A percentile compares a stretch with the other conserved stretches of the same genome.
These are phyloP conservation scores for Coenonympha glycerion DNA, from an alignment of 2,888 invertebrate species.

Conservation along the genomic window DNA sequence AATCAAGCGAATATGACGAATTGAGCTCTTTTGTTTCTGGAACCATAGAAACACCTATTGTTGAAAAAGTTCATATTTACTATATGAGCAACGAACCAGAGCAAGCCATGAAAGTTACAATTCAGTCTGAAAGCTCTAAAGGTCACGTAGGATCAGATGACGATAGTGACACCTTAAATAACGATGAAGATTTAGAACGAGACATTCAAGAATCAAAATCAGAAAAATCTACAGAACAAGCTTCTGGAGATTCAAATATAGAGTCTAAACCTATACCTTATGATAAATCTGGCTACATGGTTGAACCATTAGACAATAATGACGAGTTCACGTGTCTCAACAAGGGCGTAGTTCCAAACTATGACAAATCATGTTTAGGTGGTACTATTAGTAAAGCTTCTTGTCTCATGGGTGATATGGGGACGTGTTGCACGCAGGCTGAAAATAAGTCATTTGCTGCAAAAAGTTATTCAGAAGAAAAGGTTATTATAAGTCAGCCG, in stretches of 20 bases:
- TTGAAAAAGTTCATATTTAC: conserved; percentile 87
- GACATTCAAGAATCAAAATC: conserved; percentile 72
- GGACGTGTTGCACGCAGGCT: conserved; percentile 61
- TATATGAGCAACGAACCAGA: conserved; percentile 86
- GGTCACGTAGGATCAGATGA: conserved; percentile 80
- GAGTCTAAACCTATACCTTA: conserved; percentile 62
- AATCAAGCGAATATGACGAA: conserved; percentile 83
- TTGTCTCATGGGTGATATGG: conserved; percentile 66
- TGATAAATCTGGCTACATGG: conserved; percentile 70
- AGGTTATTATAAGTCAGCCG: conserved; percentile 78
- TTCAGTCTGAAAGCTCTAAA: conserved; percentile 80
- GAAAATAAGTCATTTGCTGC: conserved; percentile 58
- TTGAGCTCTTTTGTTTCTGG: conserved; percentile 89
- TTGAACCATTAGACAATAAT: conserved; percentile 64
- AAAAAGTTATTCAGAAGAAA: conserved; percentile 62
- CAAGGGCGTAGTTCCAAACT: conserved; percentile 62
- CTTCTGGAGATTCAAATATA: conserved; percentile 51
- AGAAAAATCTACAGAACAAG: conserved; percentile 50
- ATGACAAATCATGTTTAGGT: conserved; percentile 67
- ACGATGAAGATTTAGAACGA: conserved; percentile 77
- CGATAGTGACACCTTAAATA: conserved; percentile 82
- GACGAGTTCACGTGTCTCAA: conserved; percentile 57
- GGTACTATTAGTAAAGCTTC: conserved; percentile 67
- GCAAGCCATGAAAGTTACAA: conserved; percentile 84
- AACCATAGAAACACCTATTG: conserved; percentile 81